Conservation (phyloP, 2,888 invertebrate species). For the Lasioglossum lativentre region DNA sequence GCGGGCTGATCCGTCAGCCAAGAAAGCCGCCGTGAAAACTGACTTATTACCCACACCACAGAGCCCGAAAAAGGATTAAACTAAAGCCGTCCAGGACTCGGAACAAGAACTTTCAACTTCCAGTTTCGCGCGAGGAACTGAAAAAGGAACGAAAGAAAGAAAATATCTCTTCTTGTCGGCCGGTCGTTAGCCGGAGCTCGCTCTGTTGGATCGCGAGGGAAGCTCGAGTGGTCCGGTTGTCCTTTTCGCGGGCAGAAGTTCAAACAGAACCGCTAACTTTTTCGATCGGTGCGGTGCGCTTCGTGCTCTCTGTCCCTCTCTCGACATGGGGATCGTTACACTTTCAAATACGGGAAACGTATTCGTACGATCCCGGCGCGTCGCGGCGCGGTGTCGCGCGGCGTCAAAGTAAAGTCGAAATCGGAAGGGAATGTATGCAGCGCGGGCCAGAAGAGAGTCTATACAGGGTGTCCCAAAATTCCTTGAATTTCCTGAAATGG, state of each 20-base stretch:
- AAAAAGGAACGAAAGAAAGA: slow-evolving; percentile 1
- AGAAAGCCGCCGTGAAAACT: slow-evolving; percentile 14
- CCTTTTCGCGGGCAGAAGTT: slow-evolving; percentile 32
- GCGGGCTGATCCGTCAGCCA: slow-evolving; percentile 1
- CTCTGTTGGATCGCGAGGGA: not conserved
- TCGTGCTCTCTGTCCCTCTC: not conserved
- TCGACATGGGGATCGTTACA: slow-evolving; percentile 40
- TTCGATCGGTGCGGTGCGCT: slow-evolving; percentile 35
- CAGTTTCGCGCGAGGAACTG: not conserved
- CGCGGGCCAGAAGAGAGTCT: slow-evolving; percentile 5
- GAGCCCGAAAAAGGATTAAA: slow-evolving; percentile 10
- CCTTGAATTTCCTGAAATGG: no score
- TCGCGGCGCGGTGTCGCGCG: not conserved
- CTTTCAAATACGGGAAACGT: slow-evolving; percentile 50
- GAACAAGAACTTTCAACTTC: not conserved
- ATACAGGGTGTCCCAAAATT: no score
- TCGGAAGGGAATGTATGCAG: slow-evolving; percentile 50
- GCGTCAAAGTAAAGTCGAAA: slow-evolving; percentile 52
- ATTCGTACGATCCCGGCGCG: slow-evolving; percentile 30
- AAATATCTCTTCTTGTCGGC: slow-evolving; percentile 7
- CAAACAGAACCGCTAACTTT: slow-evolving; percentile 53
- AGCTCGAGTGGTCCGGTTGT: not conserved
- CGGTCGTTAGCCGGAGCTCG: slow-evolving; percentile 11
- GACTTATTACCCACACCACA: slow-evolving; percentile 1
- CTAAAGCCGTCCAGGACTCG: slow-evolving; percentile 5